Percentiles rank a stretch among this genome's conserved stretches.
These are phyloP conservation scores for Marmota flaviventris DNA, from an alignment of 2,113 vertebrate genomes.

Conservation along the genomic window DNA sequence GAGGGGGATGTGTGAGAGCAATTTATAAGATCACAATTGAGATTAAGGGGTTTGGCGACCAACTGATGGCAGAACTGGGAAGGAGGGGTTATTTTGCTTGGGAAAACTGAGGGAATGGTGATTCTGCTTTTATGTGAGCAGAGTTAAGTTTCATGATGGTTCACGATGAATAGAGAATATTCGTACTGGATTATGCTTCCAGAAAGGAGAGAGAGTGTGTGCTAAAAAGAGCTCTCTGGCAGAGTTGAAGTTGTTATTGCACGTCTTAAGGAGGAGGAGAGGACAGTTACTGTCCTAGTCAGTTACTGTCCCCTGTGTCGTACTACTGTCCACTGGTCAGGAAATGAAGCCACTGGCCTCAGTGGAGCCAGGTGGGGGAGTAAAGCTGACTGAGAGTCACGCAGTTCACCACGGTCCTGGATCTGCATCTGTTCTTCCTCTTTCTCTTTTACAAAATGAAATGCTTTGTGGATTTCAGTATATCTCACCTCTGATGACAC, in stretches of 20 bases:
- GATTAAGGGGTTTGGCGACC: background rate
- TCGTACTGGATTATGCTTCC: background rate
- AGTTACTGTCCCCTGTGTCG: too few species aligned
- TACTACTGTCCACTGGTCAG: background rate
- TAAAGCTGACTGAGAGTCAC: background rate
- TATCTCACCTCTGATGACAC: background rate
- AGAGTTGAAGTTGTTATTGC: background rate
- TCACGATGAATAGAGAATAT: background rate
- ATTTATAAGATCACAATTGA: background rate
- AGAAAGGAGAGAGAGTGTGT: background rate
- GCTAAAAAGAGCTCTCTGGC: background rate
- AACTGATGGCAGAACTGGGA: background rate
- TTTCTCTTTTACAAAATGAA: background rate
- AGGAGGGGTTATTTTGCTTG: background rate
- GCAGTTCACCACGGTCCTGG: background rate
- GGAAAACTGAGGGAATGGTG: background rate
- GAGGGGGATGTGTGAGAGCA: background rate
- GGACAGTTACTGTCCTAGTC: background rate
- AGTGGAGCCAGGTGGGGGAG: background rate
- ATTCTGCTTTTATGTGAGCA: background rate
- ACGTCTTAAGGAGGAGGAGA: background rate
- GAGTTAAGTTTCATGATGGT: background rate
- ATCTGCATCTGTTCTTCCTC: background rate
- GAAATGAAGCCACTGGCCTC: background rate
- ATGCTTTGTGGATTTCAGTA: background rate